Evolutionary conservation across 1,140 invertebrate species (phyloP).

Genomic region (Caenorhabditis inopinata): DNA sequence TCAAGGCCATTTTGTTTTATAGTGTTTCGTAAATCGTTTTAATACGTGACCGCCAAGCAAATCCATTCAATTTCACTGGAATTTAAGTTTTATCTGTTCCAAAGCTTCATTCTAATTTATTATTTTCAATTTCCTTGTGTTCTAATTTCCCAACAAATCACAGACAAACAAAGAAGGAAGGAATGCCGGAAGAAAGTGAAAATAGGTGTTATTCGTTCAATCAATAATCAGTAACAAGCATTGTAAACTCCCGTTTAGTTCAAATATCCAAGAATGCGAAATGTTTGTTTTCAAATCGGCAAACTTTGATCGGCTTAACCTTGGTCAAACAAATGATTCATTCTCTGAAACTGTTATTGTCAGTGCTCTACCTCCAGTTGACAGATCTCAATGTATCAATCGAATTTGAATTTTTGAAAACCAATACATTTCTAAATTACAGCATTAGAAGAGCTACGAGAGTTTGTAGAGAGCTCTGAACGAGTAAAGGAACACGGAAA

Average conservation of each 20-base stretch:
- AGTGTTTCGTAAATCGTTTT: too few relatives aligned
- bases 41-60: too few relatives aligned
- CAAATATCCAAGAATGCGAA: not conserved
- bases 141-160: not conserved
- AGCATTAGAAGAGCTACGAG: not conserved
- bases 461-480: too few relatives aligned
- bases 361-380: not conserved
- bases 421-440: not conserved
- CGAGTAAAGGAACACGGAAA: too few relatives aligned
- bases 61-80: too few relatives aligned
- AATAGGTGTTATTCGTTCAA: too few relatives aligned
- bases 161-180: not conserved
- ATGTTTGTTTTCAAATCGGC: not conserved
- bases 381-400: not conserved
- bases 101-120: too few relatives aligned
- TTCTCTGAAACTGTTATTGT: not conserved
- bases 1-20: too few relatives aligned
- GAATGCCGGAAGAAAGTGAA: not conserved
- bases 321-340: not conserved
- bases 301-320: not conserved
- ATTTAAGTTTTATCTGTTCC: too few relatives aligned
- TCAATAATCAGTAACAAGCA: too few relatives aligned
- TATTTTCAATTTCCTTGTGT: too few relatives aligned
- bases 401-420: not conserved
- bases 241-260: too few relatives aligned